A percentile compares a stretch with the other conserved stretches of the same genome.
These are phyloP conservation scores for Pheosia tremula DNA, from an alignment of 2,888 invertebrate species.

Conservation along the genomic window DNA sequence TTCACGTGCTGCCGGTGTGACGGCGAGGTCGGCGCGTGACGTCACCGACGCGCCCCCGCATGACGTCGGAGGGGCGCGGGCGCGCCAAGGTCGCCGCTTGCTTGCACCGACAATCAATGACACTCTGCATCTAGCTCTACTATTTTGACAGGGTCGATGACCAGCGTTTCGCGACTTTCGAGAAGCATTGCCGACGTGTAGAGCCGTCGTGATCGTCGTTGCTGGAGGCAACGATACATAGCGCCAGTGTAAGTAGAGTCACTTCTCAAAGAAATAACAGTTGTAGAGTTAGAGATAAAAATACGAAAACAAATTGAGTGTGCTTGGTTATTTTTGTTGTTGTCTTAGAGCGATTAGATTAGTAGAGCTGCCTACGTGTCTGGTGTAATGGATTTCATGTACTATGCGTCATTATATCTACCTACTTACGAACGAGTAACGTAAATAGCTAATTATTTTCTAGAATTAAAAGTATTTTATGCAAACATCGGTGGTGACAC, in stretches of 20 bases:
- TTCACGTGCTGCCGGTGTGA: conserved; percentile 94
- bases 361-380: conserved; percentile 12
- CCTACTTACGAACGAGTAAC: background rate
- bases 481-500: background rate
- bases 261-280: background rate
- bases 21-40: conserved; percentile 84
- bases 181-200: conserved; percentile 6
- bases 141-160: conserved; percentile 66
- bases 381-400: conserved; percentile 17
- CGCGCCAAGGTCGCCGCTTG: conserved; percentile 67
- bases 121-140: conserved; percentile 52
- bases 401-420: conserved; percentile 22
- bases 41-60: conserved; percentile 85
- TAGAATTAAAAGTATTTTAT: background rate
- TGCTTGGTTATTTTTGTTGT: conserved; percentile 20
- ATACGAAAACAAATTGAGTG: background rate
- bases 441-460: background rate
- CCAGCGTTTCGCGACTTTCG: conserved; percentile 42
- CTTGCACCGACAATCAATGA: conserved; percentile 46
- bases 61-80: conserved; percentile 71
- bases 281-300: conserved; percentile 2
- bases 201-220: background rate
- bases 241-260: background rate
- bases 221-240: background rate
- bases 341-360: conserved; percentile 27